phyloP scores from a whole-genome alignment of 2,888 invertebrate genomes.

The Drosophila cognata region DNA sequence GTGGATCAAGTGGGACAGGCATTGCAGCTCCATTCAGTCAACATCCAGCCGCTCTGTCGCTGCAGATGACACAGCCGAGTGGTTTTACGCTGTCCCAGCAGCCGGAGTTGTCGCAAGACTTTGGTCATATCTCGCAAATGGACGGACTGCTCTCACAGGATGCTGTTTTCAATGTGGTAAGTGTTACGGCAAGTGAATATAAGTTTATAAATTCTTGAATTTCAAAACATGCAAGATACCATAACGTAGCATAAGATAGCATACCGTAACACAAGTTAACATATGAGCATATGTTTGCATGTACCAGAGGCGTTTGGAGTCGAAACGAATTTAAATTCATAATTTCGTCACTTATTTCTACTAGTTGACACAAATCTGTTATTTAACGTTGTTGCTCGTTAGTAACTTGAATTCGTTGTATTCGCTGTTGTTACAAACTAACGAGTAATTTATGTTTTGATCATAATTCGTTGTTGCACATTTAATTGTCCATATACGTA shows the following conservation, averaged over 20 bases:
- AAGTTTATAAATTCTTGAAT: neutral
- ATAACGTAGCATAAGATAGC: neutral
- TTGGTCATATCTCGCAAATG: slow-evolving; percentile 90
- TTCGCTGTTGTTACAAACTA: neutral
- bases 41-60: slow-evolving; percentile 87
- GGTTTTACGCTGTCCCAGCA: slow-evolving; percentile 90
- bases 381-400: neutral
- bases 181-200: slow-evolving; percentile 34
- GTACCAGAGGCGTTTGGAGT: neutral
- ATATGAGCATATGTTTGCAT: neutral
- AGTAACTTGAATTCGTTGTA: neutral
- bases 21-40: slow-evolving; percentile 88
- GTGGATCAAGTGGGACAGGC: slow-evolving; percentile 1
- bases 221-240: neutral
- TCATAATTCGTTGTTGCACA: neutral
- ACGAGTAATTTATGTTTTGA: neutral
- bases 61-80: slow-evolving; percentile 89
- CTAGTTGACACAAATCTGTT: neutral
- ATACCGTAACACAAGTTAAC: neutral
- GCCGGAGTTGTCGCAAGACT: slow-evolving; percentile 85
- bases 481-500: neutral
- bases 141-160: slow-evolving; percentile 98
- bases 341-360: neutral
- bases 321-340: neutral
- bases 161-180: slow-evolving; percentile 81